Conservation (phyloP, 2,797 vertebrate genomes). For the Hipposideros larvatus region DNA sequence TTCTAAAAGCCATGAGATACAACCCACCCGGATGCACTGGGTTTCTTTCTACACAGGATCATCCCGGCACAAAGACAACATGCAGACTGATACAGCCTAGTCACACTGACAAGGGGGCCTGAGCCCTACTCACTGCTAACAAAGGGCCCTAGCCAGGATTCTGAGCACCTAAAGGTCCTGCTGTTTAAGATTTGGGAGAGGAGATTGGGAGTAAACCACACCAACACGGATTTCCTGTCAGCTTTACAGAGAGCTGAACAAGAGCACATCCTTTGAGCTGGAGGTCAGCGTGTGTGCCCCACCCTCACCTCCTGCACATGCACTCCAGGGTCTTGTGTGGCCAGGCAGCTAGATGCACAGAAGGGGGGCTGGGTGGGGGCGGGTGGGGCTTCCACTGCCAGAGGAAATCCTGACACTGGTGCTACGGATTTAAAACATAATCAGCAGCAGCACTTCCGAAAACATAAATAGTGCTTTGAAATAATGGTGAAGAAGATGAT, state of each 20-base stretch:
- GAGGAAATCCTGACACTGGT: constrained; percentile 56
- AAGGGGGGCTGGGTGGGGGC: not conserved
- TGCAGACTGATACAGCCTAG: not conserved
- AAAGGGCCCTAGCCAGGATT: not conserved
- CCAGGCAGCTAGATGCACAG: not conserved
- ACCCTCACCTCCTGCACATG: not conserved
- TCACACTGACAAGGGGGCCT: not conserved
- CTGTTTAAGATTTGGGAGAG: not conserved
- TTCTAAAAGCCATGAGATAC: not conserved
- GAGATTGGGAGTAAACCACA: not conserved
- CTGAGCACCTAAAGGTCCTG: not conserved
- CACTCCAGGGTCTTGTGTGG: rapidly evolving
- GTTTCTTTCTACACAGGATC: not conserved
- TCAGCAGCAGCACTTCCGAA: not conserved
- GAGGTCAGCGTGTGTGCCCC: not conserved
- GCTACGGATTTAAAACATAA: not conserved
- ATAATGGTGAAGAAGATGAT: not conserved
- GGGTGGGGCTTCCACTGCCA: not conserved
- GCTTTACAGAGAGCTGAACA: not conserved
- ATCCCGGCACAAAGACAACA: not conserved
- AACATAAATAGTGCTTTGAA: constrained; percentile 61
- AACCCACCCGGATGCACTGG: not conserved
- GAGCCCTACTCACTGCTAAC: not conserved
- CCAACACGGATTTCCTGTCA: not conserved
- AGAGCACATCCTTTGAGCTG: not conserved